Base-by-base conservation (phyloP, 1,140 invertebrate genomes). In the Aphelenchoides avenae region DNA sequence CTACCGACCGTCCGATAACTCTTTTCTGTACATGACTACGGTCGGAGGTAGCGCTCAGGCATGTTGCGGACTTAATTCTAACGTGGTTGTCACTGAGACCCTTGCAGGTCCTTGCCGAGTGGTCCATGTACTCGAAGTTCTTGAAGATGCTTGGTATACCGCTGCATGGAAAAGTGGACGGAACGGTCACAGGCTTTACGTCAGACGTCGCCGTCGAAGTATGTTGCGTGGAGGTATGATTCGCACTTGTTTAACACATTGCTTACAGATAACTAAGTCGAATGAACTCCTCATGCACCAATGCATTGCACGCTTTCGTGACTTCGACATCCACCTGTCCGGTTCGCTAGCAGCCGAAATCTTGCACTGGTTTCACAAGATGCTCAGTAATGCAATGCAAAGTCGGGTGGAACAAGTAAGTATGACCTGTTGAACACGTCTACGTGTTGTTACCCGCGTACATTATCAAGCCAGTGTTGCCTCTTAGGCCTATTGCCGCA, bases 321-420 rank as follows among this genome's bases (percentile, higher is more conserved):
- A 52, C 18, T 62, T 62, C 29, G 33, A 64, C 4, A 18, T 62
- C 1, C 33, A 43, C 4, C 36, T 62, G 18, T 44, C 63, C 27
- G 60, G 60, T 33, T 40, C 31, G 18, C 29, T 62, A 15, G 60
- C 60, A 15, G 60, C 59, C n/a, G 60, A 62, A 3, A 53, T 61
- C 15, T 31, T 61, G 1, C 58, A 61, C 26, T 62, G 57, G 59
- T 61, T 61, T 64, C 59, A 48, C 36, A 33, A 66, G 7, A 34
- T 60, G 6, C 22, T 61, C 30, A 58, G 57, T 9, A 49, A 39
- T 29, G 42, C 42, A 11, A 61, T 61, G 58, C 62, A 61, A 44
- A 24, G 39, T 7, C 13, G 59, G 37, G 57, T 61, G 13, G 58
- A 61, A 52, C 55, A 57, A 39, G 55, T 61, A 44, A 57, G 15